Base-by-base conservation (phyloP, 2,888 invertebrate genomes). In the Morpho achilles region DNA sequence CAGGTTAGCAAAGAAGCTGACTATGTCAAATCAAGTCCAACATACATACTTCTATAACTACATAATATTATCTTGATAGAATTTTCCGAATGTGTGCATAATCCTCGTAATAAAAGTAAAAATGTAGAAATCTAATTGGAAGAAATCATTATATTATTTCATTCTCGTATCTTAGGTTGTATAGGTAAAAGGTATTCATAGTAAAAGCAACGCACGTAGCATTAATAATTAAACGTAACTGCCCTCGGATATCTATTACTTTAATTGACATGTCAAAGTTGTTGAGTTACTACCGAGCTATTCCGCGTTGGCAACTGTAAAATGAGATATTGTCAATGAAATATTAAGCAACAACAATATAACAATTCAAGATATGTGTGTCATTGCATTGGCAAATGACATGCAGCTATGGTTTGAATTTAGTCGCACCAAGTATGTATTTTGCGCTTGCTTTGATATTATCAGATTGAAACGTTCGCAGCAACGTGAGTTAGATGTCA, bases 331-430 rank as follows among this genome's bases (percentile, higher is more conserved):
- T 51, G 51, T 4, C 43, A 51, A 51, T 43, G 42, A 43, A 51
- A 43, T 51, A 51, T 51, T 51, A 51, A 43, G 51, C 51, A 51
- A 51, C 9, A 50, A 43, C 51, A 9, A n/a, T 23, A 51, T 7
- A 43, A 42, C 51, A 51, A 51, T 51, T 51, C 51, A 43, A 43
- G 23, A 23, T 43, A 51, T 43, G 43, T 44, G n/a, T 51, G 51
- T 23, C 51, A 44, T 50, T 41, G 8, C 8, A 50, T 50, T 41
- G 50, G 50, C 40, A 50, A 41, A 50, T 16, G 41, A 41, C 50
- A 40, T 8, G 41, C 40, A 50, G 41, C 16, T 41, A 41, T 41
- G 49, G n/a, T 40, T 7, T 41, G 40, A 40, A 41, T 50, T 50
- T 40, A 50, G 41, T 40, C 16, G 5, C 40, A 16, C 16, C 41